A percentile compares a stretch with the other conserved stretches of the same genome.
phyloP scores from a whole-genome alignment of 2,888 invertebrate species.

The Poecilobothrus nobilitatus region DNA sequence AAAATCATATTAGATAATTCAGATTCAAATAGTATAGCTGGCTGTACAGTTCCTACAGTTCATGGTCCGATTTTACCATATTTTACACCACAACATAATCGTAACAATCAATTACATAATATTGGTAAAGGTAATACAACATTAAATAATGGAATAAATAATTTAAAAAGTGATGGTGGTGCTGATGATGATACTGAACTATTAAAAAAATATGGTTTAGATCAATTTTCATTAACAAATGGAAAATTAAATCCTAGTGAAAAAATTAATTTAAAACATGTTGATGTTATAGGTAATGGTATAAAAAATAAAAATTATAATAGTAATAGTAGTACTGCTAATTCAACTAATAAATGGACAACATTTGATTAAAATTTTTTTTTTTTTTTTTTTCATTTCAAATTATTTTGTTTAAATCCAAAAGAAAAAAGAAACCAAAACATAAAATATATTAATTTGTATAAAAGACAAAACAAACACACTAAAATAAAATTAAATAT shows the following conservation, averaged over 20 bases:
- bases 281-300: conserved; percentile 18
- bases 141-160: conserved; percentile 19
- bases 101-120: neutral
- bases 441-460: conserved; percentile 11
- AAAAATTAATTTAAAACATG: conserved; percentile 17
- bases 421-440: conserved; percentile 9
- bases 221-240: conserved; percentile 39
- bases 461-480: conserved; percentile 9
- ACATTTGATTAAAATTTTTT: conserved; percentile 34
- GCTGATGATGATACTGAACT: conserved; percentile 41
- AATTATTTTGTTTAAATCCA: conserved; percentile 6
- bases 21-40: conserved; percentile 13
- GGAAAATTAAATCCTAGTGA: conserved; percentile 19
- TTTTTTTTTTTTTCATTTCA: conserved; percentile 18
- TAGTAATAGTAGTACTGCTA: conserved; percentile 23
- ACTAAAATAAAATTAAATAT: conserved; percentile 19
- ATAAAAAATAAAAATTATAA: conserved; percentile 17
- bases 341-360: conserved; percentile 40
- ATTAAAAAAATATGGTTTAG: conserved; percentile 41
- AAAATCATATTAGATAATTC: conserved; percentile 31
- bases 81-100: conserved; percentile 41
- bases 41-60: conserved; percentile 17
- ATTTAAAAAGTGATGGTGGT: conserved; percentile 25
- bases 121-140: conserved; percentile 26
- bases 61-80: conserved; percentile 48